Evolutionary conservation across 2,888 invertebrate species (phyloP), one percentile per base, ranked within the genome.

Genomic region (Dynastes maya): DNA sequence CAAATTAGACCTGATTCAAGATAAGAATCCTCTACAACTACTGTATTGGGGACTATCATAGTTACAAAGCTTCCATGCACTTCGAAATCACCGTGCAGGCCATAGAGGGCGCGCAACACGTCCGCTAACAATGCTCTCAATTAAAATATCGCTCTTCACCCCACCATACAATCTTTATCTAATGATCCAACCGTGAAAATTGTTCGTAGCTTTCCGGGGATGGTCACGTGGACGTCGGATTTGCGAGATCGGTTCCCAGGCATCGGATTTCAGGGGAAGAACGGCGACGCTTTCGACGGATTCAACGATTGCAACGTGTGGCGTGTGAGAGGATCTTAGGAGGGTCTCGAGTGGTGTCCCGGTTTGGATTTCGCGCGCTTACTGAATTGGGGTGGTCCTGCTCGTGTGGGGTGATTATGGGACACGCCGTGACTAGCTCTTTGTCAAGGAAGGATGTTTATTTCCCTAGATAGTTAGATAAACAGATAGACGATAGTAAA

Each of bases 71-170:
- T 11, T 11, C 32, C 9, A 32, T 63, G 29, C 63, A 63, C 63
- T 29, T 32, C 13, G 32, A n/a, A 63, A 63, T 32, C 32, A 58
- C 55, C 55, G 22, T 58, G 8, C n/a, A 27, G 8, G 2, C 55
- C 22, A 27, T 16, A 22, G 45, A 16, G 55, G 8, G 55, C 5
- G 55, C 55, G 40, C 65, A 53, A 51, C 65, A 76, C 27, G 67
- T 58, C 58, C 78, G 68, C 49, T 27, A 67, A 80, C 80, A 79
- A 80, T 79, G 77, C 68, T 11, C 45, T 61, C 80, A 80, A 80
- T 80, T 80, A 80, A 80, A 79, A 79, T 80, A 79, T 80, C 80
- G 80, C 80, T 79, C 80, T 8, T 79, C 80, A 58, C 80, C 45
- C 11, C 45, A 45, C 11, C 45, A 2, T 8, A 8, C 9, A 45